phyloP scores from a whole-genome alignment of 1,140 invertebrate species.

The Cotesia chilonis region DNA sequence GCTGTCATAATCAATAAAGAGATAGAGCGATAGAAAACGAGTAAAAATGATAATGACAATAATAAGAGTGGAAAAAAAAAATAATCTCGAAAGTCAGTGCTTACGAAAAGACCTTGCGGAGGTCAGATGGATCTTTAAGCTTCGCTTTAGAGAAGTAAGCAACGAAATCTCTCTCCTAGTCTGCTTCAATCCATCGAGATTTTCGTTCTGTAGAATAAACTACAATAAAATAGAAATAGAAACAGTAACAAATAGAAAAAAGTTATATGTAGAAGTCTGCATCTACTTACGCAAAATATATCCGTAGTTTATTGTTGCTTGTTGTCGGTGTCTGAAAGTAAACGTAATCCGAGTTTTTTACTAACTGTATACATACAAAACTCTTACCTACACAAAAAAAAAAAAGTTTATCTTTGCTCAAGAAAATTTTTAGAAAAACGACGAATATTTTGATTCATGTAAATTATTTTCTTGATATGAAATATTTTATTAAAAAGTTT shows the following conservation, averaged over 20 bases:
- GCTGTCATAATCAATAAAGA: conserved; percentile 4
- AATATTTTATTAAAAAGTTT: too few relatives aligned
- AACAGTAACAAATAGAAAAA: neutral
- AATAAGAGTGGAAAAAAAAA: too few relatives aligned
- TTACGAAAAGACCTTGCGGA: conserved; percentile 13
- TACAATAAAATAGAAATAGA: neutral
- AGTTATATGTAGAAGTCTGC: neutral
- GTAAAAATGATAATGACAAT: too few relatives aligned
- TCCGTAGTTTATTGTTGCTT: neutral
- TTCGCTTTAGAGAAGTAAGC: conserved; percentile 19
- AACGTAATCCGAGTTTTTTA: too few relatives aligned
- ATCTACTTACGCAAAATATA: neutral
- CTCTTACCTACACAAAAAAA: too few relatives aligned
- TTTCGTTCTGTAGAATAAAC: conserved; percentile 6
- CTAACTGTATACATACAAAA: too few relatives aligned
- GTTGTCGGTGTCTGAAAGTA: too few relatives aligned
- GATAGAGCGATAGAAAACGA: neutral
- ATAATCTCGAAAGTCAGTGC: neutral
- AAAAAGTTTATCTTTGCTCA: too few relatives aligned
- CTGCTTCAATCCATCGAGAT: neutral
- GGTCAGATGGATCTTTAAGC: conserved; percentile 33
- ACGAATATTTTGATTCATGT: too few relatives aligned
- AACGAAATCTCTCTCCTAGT: conserved; percentile 6
- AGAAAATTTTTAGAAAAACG: too few relatives aligned
- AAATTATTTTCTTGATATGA: too few relatives aligned